Conservation (phyloP, 2,888 invertebrate species). For the Ethmia dodecea region DNA sequence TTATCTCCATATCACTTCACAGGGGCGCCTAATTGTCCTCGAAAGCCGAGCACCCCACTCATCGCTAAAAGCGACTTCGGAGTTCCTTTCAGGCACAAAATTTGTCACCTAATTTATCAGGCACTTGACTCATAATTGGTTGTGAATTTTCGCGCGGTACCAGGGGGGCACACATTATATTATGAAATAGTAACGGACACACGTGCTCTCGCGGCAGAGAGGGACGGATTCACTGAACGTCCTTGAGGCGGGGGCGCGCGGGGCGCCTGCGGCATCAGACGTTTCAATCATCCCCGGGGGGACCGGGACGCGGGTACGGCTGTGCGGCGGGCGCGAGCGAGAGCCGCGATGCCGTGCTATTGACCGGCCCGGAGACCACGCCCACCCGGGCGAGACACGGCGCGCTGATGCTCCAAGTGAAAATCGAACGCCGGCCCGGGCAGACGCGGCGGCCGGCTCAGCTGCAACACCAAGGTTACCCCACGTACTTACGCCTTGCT, state of each 20-base stretch:
- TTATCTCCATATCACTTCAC: conserved; percentile 74
- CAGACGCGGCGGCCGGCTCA: conserved; percentile 60
- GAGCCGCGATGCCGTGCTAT: conserved; percentile 66
- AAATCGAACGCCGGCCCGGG: conserved; percentile 75
- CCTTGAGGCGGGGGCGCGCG: conserved; percentile 73
- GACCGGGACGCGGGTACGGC: conserved; percentile 44
- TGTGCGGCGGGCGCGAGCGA: conserved; percentile 39
- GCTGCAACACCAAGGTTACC: conserved; percentile 68
- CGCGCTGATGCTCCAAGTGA: conserved; percentile 72
- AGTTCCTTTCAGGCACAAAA: conserved; percentile 67
- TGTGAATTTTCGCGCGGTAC: conserved; percentile 73
- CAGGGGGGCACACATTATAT: conserved; percentile 74
- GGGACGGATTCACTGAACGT: conserved; percentile 78
- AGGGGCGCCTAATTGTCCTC: conserved; percentile 59
- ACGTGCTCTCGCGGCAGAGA: conserved; percentile 77
- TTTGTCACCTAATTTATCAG: conserved; percentile 67
- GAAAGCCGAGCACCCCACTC: conserved; percentile 49
- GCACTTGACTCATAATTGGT: conserved; percentile 74
- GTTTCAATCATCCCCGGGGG: conserved; percentile 75
- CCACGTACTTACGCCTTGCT: conserved; percentile 10
- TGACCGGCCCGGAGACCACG: conserved; percentile 75
- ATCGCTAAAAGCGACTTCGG: conserved; percentile 57
- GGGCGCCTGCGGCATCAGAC: conserved; percentile 78
- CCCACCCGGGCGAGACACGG: conserved; percentile 74
- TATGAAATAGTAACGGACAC: conserved; percentile 73